Conservation (phyloP, 2,113 vertebrate genomes). For the Actenoides lindsayi region DNA sequence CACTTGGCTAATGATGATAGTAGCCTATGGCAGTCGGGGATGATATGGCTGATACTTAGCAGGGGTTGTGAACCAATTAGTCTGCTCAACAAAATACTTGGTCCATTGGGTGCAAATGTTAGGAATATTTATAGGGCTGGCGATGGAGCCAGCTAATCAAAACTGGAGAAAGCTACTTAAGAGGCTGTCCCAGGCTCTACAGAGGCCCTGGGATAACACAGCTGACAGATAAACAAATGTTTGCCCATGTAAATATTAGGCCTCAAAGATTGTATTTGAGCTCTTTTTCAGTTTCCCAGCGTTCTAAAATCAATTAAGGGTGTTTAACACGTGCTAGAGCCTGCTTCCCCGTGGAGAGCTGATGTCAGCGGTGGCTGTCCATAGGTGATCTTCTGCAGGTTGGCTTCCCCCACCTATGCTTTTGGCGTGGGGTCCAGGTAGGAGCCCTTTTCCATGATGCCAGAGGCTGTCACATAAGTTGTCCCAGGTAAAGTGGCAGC, state of each 20-base stretch:
- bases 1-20: conserved; percentile 65
- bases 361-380: neutral
- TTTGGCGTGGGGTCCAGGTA: neutral
- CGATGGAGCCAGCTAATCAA: conserved; percentile 9
- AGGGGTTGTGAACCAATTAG: conserved; percentile 73
- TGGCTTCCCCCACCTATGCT: neutral
- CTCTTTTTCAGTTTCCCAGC: neutral
- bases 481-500: neutral
- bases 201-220: conserved; percentile 24
- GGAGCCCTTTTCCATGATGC: neutral
- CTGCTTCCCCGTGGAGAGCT: neutral
- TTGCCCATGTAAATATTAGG: conserved; percentile 27
- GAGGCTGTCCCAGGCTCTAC: neutral
- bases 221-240: conserved; percentile 52
- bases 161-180: conserved; percentile 39
- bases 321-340: neutral
- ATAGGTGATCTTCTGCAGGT: neutral
- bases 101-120: conserved; percentile 66
- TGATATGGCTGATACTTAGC: conserved; percentile 68
- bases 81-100: conserved; percentile 55
- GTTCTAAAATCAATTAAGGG: conserved; percentile 13
- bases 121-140: conserved; percentile 58
- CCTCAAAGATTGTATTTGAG: neutral
- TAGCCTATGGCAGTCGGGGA: conserved; percentile 49
- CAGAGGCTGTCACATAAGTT: neutral